These are phyloP conservation scores for Phylloscopus trochilus DNA, from an alignment of 2,113 vertebrate genomes.

Conservation along the genomic window DNA sequence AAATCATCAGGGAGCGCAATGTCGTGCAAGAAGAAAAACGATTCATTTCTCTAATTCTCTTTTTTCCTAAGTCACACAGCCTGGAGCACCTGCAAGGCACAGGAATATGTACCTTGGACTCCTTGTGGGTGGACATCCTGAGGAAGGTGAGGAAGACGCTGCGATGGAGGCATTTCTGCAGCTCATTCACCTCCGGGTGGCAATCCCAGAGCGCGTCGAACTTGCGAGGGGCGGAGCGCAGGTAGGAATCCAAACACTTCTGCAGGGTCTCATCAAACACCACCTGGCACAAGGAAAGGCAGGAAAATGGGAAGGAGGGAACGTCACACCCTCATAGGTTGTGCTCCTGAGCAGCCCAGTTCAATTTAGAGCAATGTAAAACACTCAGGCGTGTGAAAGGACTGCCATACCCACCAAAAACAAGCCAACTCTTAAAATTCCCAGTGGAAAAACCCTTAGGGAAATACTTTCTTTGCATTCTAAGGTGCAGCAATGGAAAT, in stretches of 20 bases:
- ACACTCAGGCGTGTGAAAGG: background rate
- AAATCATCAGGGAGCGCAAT: background rate
- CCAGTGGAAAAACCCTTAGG: background rate
- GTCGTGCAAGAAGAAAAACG: background rate
- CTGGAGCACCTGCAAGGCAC: background rate
- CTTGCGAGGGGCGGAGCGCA: slow-evolving; percentile 81
- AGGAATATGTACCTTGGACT: slow-evolving; percentile 84
- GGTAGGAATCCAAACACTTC: slow-evolving; percentile 91
- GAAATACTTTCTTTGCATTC: background rate
- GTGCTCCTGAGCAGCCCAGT: background rate
- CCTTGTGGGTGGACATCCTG: slow-evolving; percentile 96
- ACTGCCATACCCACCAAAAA: background rate
- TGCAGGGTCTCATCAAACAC: slow-evolving; percentile 94
- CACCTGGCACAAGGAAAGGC: slow-evolving; percentile 74
- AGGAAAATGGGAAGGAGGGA: background rate
- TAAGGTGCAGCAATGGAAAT: background rate
- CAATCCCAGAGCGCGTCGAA: slow-evolving; percentile 75
- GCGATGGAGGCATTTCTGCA: slow-evolving; percentile 83
- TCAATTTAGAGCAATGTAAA: background rate
- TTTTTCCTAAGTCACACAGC: background rate
- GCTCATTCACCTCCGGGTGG: slow-evolving; percentile 72
- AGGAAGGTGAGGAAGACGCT: slow-evolving; percentile 90
- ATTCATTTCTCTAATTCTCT: background rate
- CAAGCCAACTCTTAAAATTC: background rate
- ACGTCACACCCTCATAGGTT: accelerated